Base-by-base conservation (phyloP, 2,113 vertebrate genomes). In the Vireo altiloquus region DNA sequence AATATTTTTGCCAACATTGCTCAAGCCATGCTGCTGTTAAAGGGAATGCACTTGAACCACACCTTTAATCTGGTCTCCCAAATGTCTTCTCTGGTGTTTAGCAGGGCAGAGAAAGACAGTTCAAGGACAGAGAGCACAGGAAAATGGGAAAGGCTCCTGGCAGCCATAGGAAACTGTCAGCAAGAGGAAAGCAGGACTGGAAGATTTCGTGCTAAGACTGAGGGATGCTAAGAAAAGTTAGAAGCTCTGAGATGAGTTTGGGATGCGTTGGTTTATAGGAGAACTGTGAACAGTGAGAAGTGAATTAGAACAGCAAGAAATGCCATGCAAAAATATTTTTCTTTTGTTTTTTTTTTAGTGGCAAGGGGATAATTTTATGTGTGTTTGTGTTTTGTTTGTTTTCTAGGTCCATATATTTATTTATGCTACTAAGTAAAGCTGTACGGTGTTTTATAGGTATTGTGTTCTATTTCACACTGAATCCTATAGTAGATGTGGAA, bases 251-350 rank as follows among this genome's bases (percentile, higher is more conserved):
- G 17, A 54, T 39, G 60, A 46, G 6, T 24, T 50, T 25, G 17
- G 57, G 7, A 21, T 87, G 1, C 18, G 7, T 10, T 50, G 22
- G 31, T 68, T 80, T 7, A 14, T 30, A 9, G 31, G 14, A 75
- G 52, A 21, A 33, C 54, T 56, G 7, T 50, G 11, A 77, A 68
- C 12, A 46, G 10, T 50, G 39, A 60, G 50, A 35, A 54, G 8
- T 40, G 12, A 57, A 21, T 13, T 20, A 56, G 23, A 74, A 60
- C 9, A 33, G 6, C 42, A 30, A 65, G 60, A 21, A 82, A 82
- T 46, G 2, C 2, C 3, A 33, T 35, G 14, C 1, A 23, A 35
- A 49, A 71, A 11, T 66, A 25, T 1, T 42, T 11, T 20, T 37
- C 9, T 5, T 10, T 21, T 7, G 33, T 4, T 21, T 20, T 23